Conservation (phyloP, 2,888 invertebrate species). For the Pilophorus perplexus region DNA sequence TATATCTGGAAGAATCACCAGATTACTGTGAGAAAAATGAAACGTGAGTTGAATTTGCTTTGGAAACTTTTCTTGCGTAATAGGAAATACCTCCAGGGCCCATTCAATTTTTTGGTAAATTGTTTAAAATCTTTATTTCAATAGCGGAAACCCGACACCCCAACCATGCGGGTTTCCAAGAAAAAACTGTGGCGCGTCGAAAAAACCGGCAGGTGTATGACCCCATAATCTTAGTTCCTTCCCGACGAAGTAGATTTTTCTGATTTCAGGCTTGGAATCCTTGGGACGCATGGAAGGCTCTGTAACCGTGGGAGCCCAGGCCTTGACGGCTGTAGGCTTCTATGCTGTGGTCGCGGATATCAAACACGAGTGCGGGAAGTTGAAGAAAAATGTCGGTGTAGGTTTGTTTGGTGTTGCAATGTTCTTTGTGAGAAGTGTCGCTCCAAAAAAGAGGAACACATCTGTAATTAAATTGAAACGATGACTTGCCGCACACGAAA, state of each 20-base stretch:
- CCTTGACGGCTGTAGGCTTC: constrained; percentile 78
- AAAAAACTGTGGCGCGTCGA: too few relatives aligned
- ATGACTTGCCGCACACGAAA: too few relatives aligned
- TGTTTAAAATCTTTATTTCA: too few relatives aligned
- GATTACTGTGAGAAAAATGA: constrained; percentile 86
- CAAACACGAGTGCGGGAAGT: constrained; percentile 79
- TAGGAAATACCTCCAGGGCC: too few relatives aligned
- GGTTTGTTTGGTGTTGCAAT: constrained; percentile 88
- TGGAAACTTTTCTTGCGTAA: too few relatives aligned
- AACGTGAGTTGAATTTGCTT: too few relatives aligned
- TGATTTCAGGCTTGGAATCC: constrained; percentile 70
- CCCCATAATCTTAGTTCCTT: too few relatives aligned
- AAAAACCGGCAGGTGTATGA: too few relatives aligned
- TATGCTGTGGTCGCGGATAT: constrained; percentile 87
- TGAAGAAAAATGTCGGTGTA: constrained; percentile 83
- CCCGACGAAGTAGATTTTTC: constrained; percentile 40
- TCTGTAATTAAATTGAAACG: constrained; percentile 83
- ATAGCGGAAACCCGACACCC: too few relatives aligned
- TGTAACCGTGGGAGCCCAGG: constrained; percentile 84
- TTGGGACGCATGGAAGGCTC: constrained; percentile 76
- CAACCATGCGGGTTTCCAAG: too few relatives aligned
- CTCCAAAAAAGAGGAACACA: constrained; percentile 75
- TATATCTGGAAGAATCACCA: constrained; percentile 85
- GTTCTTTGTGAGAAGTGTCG: constrained; percentile 82
- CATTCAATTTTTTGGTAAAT: too few relatives aligned